These are phyloP conservation scores for Rhabdomys pumilio DNA, from an alignment of 2,797 vertebrate species.

Conservation along the genomic window DNA sequence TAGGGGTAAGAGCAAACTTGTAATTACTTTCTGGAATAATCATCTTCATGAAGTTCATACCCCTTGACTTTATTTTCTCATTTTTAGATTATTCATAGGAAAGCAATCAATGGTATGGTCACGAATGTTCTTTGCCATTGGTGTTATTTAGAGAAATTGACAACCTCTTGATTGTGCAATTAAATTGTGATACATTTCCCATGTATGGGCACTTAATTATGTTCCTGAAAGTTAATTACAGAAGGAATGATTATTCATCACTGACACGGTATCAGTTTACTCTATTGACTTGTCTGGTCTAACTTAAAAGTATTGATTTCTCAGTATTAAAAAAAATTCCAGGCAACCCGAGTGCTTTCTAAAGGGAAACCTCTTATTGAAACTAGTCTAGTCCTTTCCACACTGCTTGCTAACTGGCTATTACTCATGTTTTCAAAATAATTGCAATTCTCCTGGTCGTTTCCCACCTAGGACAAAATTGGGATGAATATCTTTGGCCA, in stretches of 20 bases:
- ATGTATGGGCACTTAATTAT: constrained; percentile 28
- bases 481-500: constrained; percentile 38
- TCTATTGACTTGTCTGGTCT: constrained; percentile 39
- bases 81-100: constrained; percentile 54
- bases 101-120: background rate
- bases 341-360: background rate
- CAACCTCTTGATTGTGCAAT: constrained; percentile 48
- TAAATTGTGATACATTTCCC: constrained; percentile 32
- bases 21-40: background rate
- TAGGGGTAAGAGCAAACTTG: background rate
- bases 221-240: constrained; percentile 59
- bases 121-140: constrained; percentile 21
- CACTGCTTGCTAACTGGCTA: background rate
- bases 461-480: constrained; percentile 58
- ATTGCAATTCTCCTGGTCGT: constrained; percentile 53
- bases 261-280: constrained; percentile 41
- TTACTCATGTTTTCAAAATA: constrained; percentile 57
- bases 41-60: background rate
- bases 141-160: constrained; percentile 35
- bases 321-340: constrained; percentile 49
- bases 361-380: background rate
- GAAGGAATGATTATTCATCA: constrained; percentile 46
- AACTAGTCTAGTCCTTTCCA: background rate
- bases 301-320: constrained; percentile 65
- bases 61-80: constrained; percentile 23